Evolutionary conservation across 2,797 vertebrate species (phyloP).

Genomic region (Thaleichthys pacificus): DNA sequence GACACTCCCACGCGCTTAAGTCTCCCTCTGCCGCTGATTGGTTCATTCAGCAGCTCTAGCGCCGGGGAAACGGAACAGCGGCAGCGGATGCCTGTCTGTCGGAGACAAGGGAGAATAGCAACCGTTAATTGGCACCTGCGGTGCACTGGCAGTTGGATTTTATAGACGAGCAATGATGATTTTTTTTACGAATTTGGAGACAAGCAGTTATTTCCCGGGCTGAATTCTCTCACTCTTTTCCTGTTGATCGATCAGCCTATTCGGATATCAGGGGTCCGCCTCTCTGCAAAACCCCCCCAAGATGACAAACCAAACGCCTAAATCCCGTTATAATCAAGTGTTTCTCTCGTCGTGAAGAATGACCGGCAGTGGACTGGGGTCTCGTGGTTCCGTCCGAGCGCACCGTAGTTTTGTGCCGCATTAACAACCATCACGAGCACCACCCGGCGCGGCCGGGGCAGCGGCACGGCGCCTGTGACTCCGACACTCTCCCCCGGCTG

Average conservation of each 20-base stretch:
- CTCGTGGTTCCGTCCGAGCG: conserved; percentile 44
- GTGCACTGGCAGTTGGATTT: background rate
- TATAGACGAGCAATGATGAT: background rate
- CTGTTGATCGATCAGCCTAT: background rate
- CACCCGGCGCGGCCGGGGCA: conserved; percentile 57
- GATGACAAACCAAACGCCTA: conserved; percentile 2
- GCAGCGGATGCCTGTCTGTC: conserved; percentile 47
- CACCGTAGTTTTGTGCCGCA: conserved; percentile 53
- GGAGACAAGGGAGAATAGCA: conserved; percentile 21
- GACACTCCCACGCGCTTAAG: conserved; percentile 56
- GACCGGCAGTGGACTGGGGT: conserved; percentile 32
- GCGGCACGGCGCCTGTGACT: conserved; percentile 59
- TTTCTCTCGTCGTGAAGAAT: conserved; percentile 44
- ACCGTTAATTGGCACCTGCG: background rate
- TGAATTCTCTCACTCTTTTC: background rate
- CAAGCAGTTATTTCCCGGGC: too few relatives aligned
- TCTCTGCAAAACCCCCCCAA: background rate
- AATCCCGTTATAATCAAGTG: background rate
- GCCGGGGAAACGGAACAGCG: conserved; percentile 77
- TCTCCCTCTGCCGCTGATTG: conserved; percentile 59
- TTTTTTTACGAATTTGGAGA: too few relatives aligned
- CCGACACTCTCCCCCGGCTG: conserved; percentile 61
- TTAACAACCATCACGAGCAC: conserved; percentile 49
- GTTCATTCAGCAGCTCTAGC: conserved; percentile 72
- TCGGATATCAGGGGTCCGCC: background rate